Percentiles rank a stretch among this genome's conserved stretches.
Conservation (phyloP, 2,797 vertebrate species). For the Aythya fuligula region DNA sequence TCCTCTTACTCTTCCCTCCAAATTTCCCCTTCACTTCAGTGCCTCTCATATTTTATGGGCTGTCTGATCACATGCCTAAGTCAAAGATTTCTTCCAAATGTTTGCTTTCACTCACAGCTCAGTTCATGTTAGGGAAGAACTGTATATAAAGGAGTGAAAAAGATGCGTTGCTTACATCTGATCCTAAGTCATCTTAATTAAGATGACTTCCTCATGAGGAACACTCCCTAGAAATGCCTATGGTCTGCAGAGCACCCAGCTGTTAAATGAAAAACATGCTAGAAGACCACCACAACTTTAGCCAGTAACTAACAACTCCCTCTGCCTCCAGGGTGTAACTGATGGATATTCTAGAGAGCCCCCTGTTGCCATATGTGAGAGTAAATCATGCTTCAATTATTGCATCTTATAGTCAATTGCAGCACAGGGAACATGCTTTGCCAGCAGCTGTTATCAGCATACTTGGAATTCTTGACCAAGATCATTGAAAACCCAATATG, state of each 20-base stretch:
- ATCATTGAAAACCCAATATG: slow-evolving; percentile 35
- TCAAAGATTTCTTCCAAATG: not conserved
- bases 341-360: not conserved
- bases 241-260: not conserved
- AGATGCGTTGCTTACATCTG: not conserved
- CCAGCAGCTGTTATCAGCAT: slow-evolving; percentile 28
- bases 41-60: not conserved
- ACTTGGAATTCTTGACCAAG: slow-evolving; percentile 42
- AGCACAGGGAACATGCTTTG: slow-evolving; percentile 41
- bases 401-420: not conserved
- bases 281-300: not conserved
- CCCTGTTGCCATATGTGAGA: not conserved
- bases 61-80: accelerated
- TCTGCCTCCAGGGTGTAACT: not conserved
- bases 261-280: not conserved
- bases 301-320: not conserved
- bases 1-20: not conserved
- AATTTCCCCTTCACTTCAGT: not conserved
- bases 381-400: not conserved
- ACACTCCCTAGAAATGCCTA: not conserved
- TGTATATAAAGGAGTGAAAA: not conserved
- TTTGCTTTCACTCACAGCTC: not conserved
- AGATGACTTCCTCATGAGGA: not conserved
- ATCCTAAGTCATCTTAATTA: not conserved
- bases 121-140: not conserved